Base-by-base conservation (phyloP, 2,113 vertebrate genomes). In the Desmodus rotundus region DNA sequence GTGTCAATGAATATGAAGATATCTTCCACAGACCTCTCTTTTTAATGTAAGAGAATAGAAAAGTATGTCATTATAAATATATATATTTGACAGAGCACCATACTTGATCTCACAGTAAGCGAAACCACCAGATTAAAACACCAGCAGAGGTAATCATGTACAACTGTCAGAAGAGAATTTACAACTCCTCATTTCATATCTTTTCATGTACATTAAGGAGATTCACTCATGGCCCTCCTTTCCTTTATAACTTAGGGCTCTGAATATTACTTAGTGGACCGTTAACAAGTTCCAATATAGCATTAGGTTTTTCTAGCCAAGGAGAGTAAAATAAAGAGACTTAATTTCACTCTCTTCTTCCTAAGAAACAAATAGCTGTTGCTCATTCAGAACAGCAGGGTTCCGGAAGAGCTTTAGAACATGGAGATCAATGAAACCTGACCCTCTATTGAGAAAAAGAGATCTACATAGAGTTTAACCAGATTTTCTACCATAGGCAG, bases 321-420 rank as follows among this genome's bases (percentile, higher is more conserved):
- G 52, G 47, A 91, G 24, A 97, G 33, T 95, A 95, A 97, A 97
- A 95, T 96, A 85, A 97, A 96, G 78, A 96, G 85, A 68, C 74
- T 88, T 91, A 93, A 96, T 96, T 96, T 98, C 86, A 88, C 93
- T 96, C 84, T 83, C 43, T 80, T 97, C 96, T 91, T 56, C 82
- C 78, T 80, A 58, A 98, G 86, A 97, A 91, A 87, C 88, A 96
- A 97, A 88, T 89, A 90, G 82, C 61, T 97, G 94, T 91, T 94
- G 92, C 41, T 84, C 41, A 72, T 97, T 81, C 89, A 74, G 80
- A 96, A 52, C 67, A 88, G 87, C 76, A 95, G 85, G 15, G 77
- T 87, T 97, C 86, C 77, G 41, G 76, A 91, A 95, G 58, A 96
- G 65, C 85, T 97, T 89, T 91, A 94, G 80, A 97, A 96, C 89